Base-by-base conservation (phyloP, 2,113 vertebrate genomes). In the Alaudala cheleensis region DNA sequence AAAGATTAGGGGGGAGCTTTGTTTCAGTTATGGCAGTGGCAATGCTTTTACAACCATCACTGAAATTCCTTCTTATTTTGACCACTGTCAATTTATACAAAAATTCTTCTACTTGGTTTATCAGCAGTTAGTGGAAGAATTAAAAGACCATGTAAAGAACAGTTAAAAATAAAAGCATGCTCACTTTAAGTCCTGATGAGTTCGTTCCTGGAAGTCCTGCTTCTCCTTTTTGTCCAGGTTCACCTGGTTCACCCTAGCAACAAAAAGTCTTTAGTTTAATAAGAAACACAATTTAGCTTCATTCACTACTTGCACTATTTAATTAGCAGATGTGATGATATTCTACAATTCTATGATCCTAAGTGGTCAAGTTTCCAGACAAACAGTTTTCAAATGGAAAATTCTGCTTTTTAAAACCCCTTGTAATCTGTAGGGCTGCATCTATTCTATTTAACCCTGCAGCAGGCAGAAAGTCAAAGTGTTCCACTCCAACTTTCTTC, bases 171-270 rank as follows among this genome's bases (percentile, higher is more conserved):
- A 77, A 79, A 78, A 81, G 33, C 11, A 28, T 49, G 53, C 88
- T 97, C 93, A 99, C 99, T 98, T 98, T 99, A 28, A 94, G 95
- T 65, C 98, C 99, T 80, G 85, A 57, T 31, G 96, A 58, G 15
- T 97, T 98, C 42, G 87, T 47, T 86, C 98, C 98, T 57, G 97
- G 91, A 70, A 91, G 78, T 90, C 96, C 97, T 79, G 88, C 53
- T 72, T 97, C 97, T 44, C 97, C 98, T 79, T 96, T 88, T 60
- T 88, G 89, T 78, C 98, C 98, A 31, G n/a, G 56, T 37, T 86
- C 86, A 53, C 97, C 98, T 61, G 70, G 70, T 73, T 97, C 94
- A 90, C 97, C 97, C 97, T 97, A 69, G 47, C 18, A 87, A 95
- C 20, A 72, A 91, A 78, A 95, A 23, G 49, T 14, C 33, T 89